Evolutionary conservation across 92 coral and sea anemone genomes (phyloP).

Genomic region (Siderastrea radians): DNA sequence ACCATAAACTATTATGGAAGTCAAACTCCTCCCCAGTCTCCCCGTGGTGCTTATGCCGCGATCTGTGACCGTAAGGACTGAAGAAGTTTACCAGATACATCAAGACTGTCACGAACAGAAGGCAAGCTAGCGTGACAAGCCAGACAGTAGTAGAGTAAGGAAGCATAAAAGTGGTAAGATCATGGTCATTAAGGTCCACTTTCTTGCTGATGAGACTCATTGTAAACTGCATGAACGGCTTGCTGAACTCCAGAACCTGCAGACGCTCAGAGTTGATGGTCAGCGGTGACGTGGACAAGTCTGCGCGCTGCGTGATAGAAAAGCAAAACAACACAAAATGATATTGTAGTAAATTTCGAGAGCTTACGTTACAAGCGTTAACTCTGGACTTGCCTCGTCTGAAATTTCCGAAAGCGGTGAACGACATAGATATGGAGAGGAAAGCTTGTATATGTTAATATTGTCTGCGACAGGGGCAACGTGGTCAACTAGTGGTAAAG

Average conservation of each 20-base stretch:
- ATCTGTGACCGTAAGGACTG: conserved; percentile 84
- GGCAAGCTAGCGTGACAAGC: conserved; percentile 84
- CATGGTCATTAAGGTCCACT: conserved; percentile 64
- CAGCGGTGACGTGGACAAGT: conserved; percentile 77
- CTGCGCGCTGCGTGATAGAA: conserved; percentile 49
- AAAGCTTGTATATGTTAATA: too few relatives aligned
- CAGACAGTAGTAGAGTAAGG: conserved; percentile 87
- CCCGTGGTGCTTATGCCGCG: conserved; percentile 26
- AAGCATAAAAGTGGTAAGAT: conserved; percentile 80
- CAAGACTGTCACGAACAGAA: conserved; percentile 72
- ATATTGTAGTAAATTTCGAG: neutral
- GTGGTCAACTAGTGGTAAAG: too few relatives aligned
- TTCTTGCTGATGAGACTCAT: conserved; percentile 78
- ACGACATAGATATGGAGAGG: too few relatives aligned
- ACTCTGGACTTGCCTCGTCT: too few relatives aligned
- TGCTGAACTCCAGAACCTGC: conserved; percentile 74
- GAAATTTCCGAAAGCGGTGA: neutral
- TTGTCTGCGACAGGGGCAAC: too few relatives aligned
- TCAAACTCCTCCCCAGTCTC: conserved; percentile 78
- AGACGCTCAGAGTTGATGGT: conserved; percentile 80
- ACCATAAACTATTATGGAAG: conserved; percentile 83
- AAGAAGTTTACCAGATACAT: conserved; percentile 75
- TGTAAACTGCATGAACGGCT: conserved; percentile 81
- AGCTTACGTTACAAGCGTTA: too few relatives aligned
- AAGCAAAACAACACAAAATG: neutral